Evolutionary conservation across 2,888 invertebrate genomes (phyloP).

Genomic region (Digitonthophagus gazella): DNA sequence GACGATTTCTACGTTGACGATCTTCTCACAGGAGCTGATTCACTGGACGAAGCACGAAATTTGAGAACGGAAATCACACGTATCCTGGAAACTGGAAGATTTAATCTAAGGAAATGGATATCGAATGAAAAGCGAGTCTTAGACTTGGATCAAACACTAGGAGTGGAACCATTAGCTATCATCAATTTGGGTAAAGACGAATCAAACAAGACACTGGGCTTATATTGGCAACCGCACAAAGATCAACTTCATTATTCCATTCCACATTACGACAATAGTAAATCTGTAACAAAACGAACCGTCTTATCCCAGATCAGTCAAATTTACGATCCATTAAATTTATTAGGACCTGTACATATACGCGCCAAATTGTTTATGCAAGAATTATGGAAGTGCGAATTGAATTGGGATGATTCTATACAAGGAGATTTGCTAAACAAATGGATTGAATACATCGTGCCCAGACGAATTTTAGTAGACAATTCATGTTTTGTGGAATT

Average conservation of each 20-base stretch:
- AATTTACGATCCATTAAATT: slow-evolving; percentile 34
- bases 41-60: slow-evolving; percentile 10
- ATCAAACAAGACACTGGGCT: slow-evolving; percentile 22
- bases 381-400: slow-evolving; percentile 32
- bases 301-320: slow-evolving; percentile 28
- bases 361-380: slow-evolving; percentile 37
- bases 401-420: slow-evolving; percentile 36
- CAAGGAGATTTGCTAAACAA: slow-evolving; percentile 27
- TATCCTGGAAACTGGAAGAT: slow-evolving; percentile 26
- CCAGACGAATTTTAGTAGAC: not conserved
- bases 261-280: not conserved
- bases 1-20: slow-evolving; percentile 40
- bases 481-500: slow-evolving; percentile 22
- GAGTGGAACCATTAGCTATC: not conserved
- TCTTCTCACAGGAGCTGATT: slow-evolving; percentile 32
- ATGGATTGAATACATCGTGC: slow-evolving; percentile 13
- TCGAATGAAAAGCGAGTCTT: slow-evolving; percentile 28
- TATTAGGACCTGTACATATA: slow-evolving; percentile 34
- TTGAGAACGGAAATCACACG: slow-evolving; percentile 21
- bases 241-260: slow-evolving; percentile 10
- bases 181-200: not conserved
- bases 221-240: slow-evolving; percentile 17
- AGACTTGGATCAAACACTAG: not conserved
- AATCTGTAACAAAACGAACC: slow-evolving; percentile 17
- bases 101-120: slow-evolving; percentile 35